Conservation (phyloP, 2,113 vertebrate species). For the Hyaena hyaena region DNA sequence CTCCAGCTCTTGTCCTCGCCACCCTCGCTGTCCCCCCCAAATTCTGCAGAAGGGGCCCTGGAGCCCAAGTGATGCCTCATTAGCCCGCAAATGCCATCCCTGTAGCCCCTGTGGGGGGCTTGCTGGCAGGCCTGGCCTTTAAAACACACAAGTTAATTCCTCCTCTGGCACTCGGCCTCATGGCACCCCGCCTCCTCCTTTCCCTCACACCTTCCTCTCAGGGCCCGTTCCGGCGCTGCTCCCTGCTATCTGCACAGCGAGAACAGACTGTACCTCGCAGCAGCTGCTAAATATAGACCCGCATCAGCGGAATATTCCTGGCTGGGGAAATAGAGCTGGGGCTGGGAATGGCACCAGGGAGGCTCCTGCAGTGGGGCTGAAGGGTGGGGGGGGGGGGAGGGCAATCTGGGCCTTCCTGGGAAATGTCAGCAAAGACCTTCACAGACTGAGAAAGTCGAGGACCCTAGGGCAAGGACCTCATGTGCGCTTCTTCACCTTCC, state of each 20-base stretch:
- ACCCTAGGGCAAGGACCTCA: background rate
- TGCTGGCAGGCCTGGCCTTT: constrained; percentile 79
- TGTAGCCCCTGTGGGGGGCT: constrained; percentile 56
- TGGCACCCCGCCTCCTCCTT: constrained; percentile 17
- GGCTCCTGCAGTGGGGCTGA: background rate
- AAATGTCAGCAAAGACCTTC: background rate
- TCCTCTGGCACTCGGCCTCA: constrained; percentile 50
- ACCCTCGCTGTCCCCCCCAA: background rate
- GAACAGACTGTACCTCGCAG: constrained; percentile 81
- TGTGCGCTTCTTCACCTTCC: background rate
- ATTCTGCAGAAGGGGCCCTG: constrained; percentile 58
- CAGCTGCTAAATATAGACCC: constrained; percentile 79
- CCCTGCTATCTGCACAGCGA: constrained; percentile 77
- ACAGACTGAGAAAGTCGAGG: background rate
- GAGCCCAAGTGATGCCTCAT: constrained; percentile 67
- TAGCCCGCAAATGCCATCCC: constrained; percentile 74
- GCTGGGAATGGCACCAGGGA: constrained; percentile 61
- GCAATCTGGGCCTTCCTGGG: background rate
- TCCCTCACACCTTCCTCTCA: constrained; percentile 78
- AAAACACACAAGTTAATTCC: constrained; percentile 78
- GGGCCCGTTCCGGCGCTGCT: constrained; percentile 69
- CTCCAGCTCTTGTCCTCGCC: constrained; percentile 16
- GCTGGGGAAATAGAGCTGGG: constrained; percentile 68
- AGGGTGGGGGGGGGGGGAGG: background rate
- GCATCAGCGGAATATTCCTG: constrained; percentile 73